Evolutionary conservation across 2,888 invertebrate genomes (phyloP), one percentile per base, ranked within the genome.

Genomic region (Neria commutata): DNA sequence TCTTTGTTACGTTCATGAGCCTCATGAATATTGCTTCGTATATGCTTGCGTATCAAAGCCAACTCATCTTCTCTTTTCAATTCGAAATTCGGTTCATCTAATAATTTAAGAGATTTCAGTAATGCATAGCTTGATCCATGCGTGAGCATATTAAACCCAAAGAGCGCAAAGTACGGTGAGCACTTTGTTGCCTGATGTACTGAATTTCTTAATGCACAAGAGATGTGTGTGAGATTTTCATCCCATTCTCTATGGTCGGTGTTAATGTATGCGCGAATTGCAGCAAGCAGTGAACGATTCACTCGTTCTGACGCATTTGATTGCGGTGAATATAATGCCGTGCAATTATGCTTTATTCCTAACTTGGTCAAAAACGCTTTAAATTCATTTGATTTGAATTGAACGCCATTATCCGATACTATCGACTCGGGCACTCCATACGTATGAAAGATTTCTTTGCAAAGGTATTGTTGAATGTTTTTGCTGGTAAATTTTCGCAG

Each of bases 231-330:
- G 10, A 55, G 17, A 24, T 34, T n/a, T 4, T 23, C 24, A 24
- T 55, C 54, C 54, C 58, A 47, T 34, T 25, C 25, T 10, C 25
- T 4, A 2, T 57, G 57, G 23, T 52, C 51, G 3, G 37, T 23
- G 16, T 56, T 55, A 11, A 55, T 16, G 19, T 58, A 42, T 2
- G 55, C 34, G 11, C 54, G 40, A 3, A 77, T 66, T 58, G 68
- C 69, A 0, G 73, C 73, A 8, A 68, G 69, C 2, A 77, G 37
- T 0, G 70, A 68, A 25, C 69, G 53, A 54, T 78, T 76, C 0
- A 69, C 63, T 1, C 73, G 58, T 58, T 77, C 77, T 0, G 71
- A 71, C 6, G 72, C 71, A 58, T 77, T 77, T 2, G 56, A 55
- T 61, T 77, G 76, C 0, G 76, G 72, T 34, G 72, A 71, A 55